A percentile compares a stretch with the other conserved stretches of the same genome.
These are phyloP conservation scores for Idaea biselata DNA, from an alignment of 2,888 invertebrate genomes.

Conservation along the genomic window DNA sequence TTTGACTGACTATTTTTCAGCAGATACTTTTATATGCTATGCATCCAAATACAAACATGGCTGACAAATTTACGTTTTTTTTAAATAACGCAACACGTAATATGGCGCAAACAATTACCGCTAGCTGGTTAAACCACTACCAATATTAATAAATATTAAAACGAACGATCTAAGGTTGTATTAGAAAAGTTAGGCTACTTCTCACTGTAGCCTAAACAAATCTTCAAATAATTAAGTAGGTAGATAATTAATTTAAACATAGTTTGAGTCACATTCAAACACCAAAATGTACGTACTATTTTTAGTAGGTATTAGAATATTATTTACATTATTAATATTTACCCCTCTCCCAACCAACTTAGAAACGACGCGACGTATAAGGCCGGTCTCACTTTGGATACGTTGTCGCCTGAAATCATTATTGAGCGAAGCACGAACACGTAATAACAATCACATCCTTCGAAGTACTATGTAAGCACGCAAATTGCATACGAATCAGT, in stretches of 20 bases:
- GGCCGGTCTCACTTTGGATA: too few relatives aligned
- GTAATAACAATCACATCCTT: too few relatives aligned
- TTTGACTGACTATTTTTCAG: too few relatives aligned
- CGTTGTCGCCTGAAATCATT: too few relatives aligned
- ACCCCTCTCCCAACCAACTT: too few relatives aligned
- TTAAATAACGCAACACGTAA: neutral
- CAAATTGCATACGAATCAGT: too few relatives aligned
- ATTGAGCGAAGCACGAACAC: too few relatives aligned
- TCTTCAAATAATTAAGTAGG: neutral
- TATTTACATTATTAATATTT: neutral
- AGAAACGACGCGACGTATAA: too few relatives aligned
- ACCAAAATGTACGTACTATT: too few relatives aligned
- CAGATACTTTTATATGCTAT: too few relatives aligned
- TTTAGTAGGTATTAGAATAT: neutral
- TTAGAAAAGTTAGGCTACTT: neutral
- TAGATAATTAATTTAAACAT: neutral
- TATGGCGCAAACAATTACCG: neutral
- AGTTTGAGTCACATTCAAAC: neutral
- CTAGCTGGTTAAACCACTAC: neutral
- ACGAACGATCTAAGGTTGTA: neutral
- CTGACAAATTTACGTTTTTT: neutral
- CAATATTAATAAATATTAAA: neutral
- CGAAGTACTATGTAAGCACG: too few relatives aligned
- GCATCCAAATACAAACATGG: too few relatives aligned
- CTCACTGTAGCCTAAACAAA: neutral